These are phyloP conservation scores for Naja naja DNA, from an alignment of 2,113 vertebrate genomes.

Conservation along the genomic window DNA sequence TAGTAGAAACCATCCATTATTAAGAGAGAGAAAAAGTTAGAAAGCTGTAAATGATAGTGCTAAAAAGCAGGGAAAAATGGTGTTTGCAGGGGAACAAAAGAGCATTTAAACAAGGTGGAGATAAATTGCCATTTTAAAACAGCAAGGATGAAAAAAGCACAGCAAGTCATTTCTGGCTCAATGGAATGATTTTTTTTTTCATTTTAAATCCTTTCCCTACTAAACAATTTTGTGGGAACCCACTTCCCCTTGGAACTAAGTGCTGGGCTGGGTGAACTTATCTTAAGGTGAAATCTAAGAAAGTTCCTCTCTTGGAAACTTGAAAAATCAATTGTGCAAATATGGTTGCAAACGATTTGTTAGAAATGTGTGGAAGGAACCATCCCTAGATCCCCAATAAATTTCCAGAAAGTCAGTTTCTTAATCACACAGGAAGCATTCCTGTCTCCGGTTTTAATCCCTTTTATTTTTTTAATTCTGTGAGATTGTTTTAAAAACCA, in stretches of 20 bases:
- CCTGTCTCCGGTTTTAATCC: neutral
- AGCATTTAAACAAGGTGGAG: neutral
- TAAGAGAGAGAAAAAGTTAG: neutral
- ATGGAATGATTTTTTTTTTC: neutral
- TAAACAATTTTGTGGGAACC: neutral
- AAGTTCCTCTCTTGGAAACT: neutral
- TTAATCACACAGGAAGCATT: neutral
- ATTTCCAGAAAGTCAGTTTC: neutral
- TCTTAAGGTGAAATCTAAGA: neutral
- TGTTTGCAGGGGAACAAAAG: neutral
- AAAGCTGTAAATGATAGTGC: neutral
- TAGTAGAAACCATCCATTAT: neutral
- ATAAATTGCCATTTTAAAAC: neutral
- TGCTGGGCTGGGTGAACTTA: neutral
- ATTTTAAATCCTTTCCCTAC: neutral
- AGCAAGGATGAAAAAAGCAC: neutral
- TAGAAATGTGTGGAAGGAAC: neutral
- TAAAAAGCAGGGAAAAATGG: neutral
- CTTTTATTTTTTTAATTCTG: neutral
- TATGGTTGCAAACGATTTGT: neutral
- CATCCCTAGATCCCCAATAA: neutral
- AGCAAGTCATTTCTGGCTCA: neutral
- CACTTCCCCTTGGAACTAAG: neutral
- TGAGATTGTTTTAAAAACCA: neutral
- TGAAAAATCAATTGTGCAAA: neutral